Base-by-base conservation (phyloP, 1,140 invertebrate genomes). In the Ctenoplectra terminalis region DNA sequence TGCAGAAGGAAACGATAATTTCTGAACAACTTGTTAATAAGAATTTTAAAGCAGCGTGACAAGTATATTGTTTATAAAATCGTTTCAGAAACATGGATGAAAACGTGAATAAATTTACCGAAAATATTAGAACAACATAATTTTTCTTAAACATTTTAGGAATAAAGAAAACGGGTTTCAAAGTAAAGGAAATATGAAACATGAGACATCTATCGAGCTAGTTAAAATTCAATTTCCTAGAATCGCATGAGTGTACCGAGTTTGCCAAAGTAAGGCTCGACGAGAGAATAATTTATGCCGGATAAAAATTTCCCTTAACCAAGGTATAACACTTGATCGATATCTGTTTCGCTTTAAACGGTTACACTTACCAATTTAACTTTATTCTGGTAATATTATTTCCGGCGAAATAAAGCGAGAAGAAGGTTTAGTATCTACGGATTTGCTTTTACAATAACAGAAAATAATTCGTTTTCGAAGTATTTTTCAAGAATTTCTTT, bases 301-400 rank as follows among this genome's bases (percentile, higher is more conserved):
- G 54, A 69, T 8, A 63, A 46, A 61, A 46, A 54, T 56, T 13
- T 37, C 58, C 23, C 29, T 29, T 77, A 52, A 72, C 50, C 40
- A 81, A 61, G 56, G 64, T 67, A 67, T 48, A 71, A 72, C 71
- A 64, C 40, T 67, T n/a, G 83, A 85, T 75, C 82, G 52, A 76
- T 50, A 72, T 43, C 52, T 46, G 29, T 50, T 26, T 34, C 56
- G 50, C 29, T 83, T 63, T 50, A 31, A 34, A 56, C 50, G 79
- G 56, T 78, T 60, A 73, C 46, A n/a, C n/a, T n/a, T n/a, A 40
- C 4, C 4, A 40, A 5, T 34, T 74, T 70, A 83, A 78, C 72
- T 79, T 66, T 56, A 20, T 72, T 63, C 26, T 69, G 31, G n/a
- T 31, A 60, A 75, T 46, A 63, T 86, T 70, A 58, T 58, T 82